Evolutionary conservation across 2,113 vertebrate genomes (phyloP).

Genomic region (Panurus biarmicus): DNA sequence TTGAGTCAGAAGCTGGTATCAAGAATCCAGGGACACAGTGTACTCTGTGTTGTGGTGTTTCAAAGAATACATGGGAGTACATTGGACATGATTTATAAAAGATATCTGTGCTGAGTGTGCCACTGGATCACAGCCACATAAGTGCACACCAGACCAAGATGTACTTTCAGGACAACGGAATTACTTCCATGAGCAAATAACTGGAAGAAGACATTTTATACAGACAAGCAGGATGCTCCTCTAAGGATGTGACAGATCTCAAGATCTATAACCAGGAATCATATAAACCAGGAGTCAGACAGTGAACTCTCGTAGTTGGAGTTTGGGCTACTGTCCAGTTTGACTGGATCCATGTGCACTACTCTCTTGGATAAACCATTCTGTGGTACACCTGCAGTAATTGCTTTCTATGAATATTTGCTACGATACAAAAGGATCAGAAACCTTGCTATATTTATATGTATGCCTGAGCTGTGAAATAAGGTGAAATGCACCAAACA

Average conservation of each 20-base stretch:
- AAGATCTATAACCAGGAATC: neutral
- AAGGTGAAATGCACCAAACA: neutral
- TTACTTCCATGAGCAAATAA: neutral
- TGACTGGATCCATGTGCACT: neutral
- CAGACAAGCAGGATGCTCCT: neutral
- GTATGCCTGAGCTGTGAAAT: neutral
- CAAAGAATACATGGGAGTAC: neutral
- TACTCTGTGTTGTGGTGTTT: neutral
- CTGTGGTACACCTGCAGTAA: neutral
- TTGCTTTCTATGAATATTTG: neutral
- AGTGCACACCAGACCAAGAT: neutral
- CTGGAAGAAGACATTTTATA: neutral
- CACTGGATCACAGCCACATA: neutral
- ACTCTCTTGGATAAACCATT: neutral
- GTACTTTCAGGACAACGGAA: neutral
- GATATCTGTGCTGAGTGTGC: neutral
- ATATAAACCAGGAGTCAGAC: neutral
- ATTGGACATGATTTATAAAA: neutral
- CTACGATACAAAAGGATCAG: neutral
- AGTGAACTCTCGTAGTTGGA: rapidly evolving
- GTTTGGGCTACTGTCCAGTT: neutral
- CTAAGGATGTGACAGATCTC: neutral
- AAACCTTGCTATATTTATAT: neutral
- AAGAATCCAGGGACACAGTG: neutral
- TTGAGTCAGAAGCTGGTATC: neutral